Base-by-base conservation (phyloP, 2,113 vertebrate genomes). In the Lepisosteus osseus region DNA sequence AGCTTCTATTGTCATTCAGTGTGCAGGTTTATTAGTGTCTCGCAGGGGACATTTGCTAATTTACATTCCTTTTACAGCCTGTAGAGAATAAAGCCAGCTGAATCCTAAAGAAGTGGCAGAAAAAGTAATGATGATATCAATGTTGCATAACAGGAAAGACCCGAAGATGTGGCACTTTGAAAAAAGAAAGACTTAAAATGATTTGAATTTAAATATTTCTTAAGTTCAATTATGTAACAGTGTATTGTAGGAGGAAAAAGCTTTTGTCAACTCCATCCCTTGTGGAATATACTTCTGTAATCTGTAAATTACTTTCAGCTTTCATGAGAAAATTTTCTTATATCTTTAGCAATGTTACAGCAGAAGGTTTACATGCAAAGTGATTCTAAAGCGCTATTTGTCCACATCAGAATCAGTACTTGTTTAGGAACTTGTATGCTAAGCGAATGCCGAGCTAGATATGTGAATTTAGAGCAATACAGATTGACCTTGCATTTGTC, bases 51-150 rank as follows among this genome's bases (percentile, higher is more conserved):
- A 41, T 9, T 14, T 67, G 3, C 75, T 13, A 73, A 79, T 61
- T 69, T 78, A 77, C 69, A 74, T 41, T 67, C 75, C 76, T 70
- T 78, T 83, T 80, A 73, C 73, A 83, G 83, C 81, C 83, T 71
- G 80, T 77, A 79, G 77, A 77, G 78, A 83, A 79, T 83, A 83
- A 75, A 76, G 85, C 84, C 80, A 87, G 70, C 81, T 44, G 74
- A 77, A 80, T 90, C 83, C 86, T 83, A 88, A 44, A 56, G 80
- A 74, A 75, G 79, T 79, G 66, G 47, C 47, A 51, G 78, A 77
- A 76, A 29, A 29, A 29, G 29, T 29, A 29, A 69, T 43, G 73
- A 71, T 79, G 9, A 51, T 62, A 4, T 9, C 13, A 4, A 42
- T 62, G 64, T 57, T 14, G 65, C 61, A 73, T 56, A 55, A 45